Base-by-base conservation (phyloP, 2,888 invertebrate species). In the Netelia virgata region DNA sequence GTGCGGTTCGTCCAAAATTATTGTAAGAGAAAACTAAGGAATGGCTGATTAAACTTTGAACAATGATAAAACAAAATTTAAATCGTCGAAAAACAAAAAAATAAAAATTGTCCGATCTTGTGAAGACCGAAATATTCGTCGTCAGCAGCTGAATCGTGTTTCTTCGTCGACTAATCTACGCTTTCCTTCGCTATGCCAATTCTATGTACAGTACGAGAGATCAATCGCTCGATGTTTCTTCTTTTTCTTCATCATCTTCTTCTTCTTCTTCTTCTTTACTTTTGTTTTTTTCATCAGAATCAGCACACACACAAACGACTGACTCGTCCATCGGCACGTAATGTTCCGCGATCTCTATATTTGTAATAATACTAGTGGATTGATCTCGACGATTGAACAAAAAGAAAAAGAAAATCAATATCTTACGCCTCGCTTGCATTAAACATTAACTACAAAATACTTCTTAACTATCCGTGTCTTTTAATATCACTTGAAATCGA, bases 401-500 rank as follows among this genome's bases (percentile, higher is more conserved):
- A 66, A 72, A 72, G 61, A 78, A 73, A 73, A 36, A 77, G 73
- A 78, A 79, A 55, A 76, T 23, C 55, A 55, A 57, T 55, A 75
- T 82, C 66, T 84, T 75, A 84, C 82, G 84, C 53, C 82, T 78
- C 70, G 66, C 36, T 20, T 82, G 50, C 64, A 82, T 75, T 70
- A 72, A 79, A 72, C 70, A 68, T 82, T 84, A 84, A 84, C 82
- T 84, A 82, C 59, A 84, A 43, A 82, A 79, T 74, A 82, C 70
- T 75, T 36, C 78, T 84, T 75, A 82, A 74, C 70, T 70, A 82
- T 70, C 36, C 47, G 84, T 84, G 82, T 84, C 82, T 84, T 82
- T 82, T 84, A 84, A 84, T 84, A 84, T 84, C 84, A 84, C 84
- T 82, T 78, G 82, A 74, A 82, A 84, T 82, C 84, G 78, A 82